Conservation (phyloP, 2,888 invertebrate genomes). For the Drosophila maculinotata region DNA sequence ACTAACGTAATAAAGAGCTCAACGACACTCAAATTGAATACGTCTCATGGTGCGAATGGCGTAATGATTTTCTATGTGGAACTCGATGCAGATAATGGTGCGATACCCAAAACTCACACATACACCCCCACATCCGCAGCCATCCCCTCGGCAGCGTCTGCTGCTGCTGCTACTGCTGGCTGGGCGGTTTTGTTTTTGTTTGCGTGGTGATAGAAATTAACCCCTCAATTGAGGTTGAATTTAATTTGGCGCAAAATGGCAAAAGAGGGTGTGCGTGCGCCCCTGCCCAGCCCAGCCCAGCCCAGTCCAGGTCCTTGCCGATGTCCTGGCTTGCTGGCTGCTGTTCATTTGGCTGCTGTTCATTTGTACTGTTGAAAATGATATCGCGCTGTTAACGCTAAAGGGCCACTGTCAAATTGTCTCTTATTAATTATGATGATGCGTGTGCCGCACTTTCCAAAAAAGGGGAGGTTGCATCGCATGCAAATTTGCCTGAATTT, state of each 20-base stretch:
- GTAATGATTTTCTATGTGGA: constrained; percentile 82
- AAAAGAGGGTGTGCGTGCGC: constrained; percentile 61
- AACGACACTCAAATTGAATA: constrained; percentile 84
- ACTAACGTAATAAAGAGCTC: constrained; percentile 84
- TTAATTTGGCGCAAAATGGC: constrained; percentile 85
- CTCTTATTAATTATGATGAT: constrained; percentile 83
- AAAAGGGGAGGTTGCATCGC: constrained; percentile 30
- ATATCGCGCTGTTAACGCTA: constrained; percentile 77
- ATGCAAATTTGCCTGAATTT: constrained; percentile 76
- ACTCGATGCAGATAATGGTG: constrained; percentile 80
- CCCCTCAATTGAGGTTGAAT: constrained; percentile 85
- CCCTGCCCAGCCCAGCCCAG: constrained; percentile 9
- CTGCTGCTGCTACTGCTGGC: constrained; percentile 33
- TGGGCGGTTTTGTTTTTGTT: constrained; percentile 79
- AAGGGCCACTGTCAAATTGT: constrained; percentile 82
- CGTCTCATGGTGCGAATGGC: constrained; percentile 83
- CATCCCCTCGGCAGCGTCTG: constrained; percentile 21
- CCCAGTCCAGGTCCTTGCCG: not conserved
- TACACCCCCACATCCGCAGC: constrained; percentile 22
- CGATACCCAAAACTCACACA: constrained; percentile 34
- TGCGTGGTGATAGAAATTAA: constrained; percentile 84
- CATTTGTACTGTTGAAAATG: constrained; percentile 67
- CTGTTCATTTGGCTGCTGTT: constrained; percentile 65
- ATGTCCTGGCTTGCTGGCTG: constrained; percentile 19
- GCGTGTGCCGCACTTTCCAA: constrained; percentile 54